A percentile compares a stretch with the other conserved stretches of the same genome.
phyloP scores from a whole-genome alignment of 2,888 invertebrate species.

The Rhorus exstirpatorius region DNA sequence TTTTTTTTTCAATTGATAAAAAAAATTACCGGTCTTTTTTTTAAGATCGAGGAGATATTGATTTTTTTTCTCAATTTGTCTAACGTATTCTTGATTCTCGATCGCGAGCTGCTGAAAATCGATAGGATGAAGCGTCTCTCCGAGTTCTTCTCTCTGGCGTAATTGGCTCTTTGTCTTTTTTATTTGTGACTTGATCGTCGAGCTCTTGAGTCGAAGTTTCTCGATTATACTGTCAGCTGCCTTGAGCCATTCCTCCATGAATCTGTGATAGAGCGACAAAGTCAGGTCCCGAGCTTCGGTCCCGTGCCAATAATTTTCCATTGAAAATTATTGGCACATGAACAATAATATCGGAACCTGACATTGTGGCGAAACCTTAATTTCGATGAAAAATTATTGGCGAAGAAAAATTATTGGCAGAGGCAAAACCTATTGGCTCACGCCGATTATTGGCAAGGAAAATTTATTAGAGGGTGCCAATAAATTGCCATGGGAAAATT shows the following conservation, averaged over 20 bases:
- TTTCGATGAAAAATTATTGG: not conserved
- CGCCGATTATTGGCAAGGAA: not conserved
- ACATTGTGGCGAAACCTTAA: too few relatives aligned
- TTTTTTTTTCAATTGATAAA: too few relatives aligned
- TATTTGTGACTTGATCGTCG: slow-evolving; percentile 87
- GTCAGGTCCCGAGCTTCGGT: too few relatives aligned
- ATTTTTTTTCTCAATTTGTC: slow-evolving; percentile 87
- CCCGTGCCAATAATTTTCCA: too few relatives aligned
- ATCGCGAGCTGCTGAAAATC: slow-evolving; percentile 90
- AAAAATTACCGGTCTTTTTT: slow-evolving; percentile 87
- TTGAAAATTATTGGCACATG: not conserved
- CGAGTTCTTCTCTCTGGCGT: slow-evolving; percentile 87
- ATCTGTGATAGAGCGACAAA: slow-evolving; percentile 84
- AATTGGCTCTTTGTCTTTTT: slow-evolving; percentile 87
- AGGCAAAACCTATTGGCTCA: not conserved
- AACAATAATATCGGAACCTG: not conserved
- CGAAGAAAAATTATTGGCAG: not conserved
- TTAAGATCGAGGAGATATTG: slow-evolving; percentile 87
- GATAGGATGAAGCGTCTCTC: slow-evolving; percentile 88
- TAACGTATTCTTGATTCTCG: slow-evolving; percentile 87
- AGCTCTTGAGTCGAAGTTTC: slow-evolving; percentile 88
- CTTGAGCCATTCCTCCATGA: slow-evolving; percentile 89
- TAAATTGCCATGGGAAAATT: not conserved
- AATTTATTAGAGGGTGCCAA: not conserved
- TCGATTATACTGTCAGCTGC: slow-evolving; percentile 87